Base-by-base conservation (phyloP, 2,797 vertebrate genomes). In the Xenops minutus region DNA sequence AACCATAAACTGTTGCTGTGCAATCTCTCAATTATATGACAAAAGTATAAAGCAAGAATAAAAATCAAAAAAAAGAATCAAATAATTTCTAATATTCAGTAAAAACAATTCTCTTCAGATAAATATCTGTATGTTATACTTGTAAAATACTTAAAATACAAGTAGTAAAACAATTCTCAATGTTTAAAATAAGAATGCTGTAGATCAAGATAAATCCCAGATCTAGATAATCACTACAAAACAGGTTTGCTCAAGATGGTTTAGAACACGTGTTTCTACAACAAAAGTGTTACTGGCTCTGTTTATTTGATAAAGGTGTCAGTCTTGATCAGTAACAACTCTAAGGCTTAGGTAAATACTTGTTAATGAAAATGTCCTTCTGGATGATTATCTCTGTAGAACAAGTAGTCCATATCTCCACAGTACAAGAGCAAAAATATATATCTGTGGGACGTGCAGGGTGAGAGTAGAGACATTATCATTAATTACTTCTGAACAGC, bases 401-500 rank as follows among this genome's bases (percentile, higher is more conserved):
- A 72, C 27, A 86, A 91, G 67, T 44, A 67, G 37, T 95, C 75
- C 12, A 32, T 34, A 20, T 77, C 27, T 43, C 14, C 46, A 21
- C 37, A 43, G 10, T 61, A 82, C 17, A 67, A 78, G 30, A 71
- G 5, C 12, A 67, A 44, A 84, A 84, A 54, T 37, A 21, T 39
- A 1, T 55, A 56, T 77, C 22, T 71, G 24, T 82, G 56, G 44
- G 52, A 84, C 58, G 15, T 39, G 48, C 30, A 48, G 15, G 24
- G 16, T 80, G 14, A 96, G 29, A 83, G 22, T 43, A 80, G 54
- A 88, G 55, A 87, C 69, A 87, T 68, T 87, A 86, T 83, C 73
- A 92, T 95, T 90, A 96, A 95, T 93, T 96, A 92, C 85, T 93
- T 95, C 66, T 73, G 64, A 96, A 88, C 51, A 92, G 46, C 63